phyloP scores from a whole-genome alignment of 2,888 invertebrate genomes.

The Antitype chi region DNA sequence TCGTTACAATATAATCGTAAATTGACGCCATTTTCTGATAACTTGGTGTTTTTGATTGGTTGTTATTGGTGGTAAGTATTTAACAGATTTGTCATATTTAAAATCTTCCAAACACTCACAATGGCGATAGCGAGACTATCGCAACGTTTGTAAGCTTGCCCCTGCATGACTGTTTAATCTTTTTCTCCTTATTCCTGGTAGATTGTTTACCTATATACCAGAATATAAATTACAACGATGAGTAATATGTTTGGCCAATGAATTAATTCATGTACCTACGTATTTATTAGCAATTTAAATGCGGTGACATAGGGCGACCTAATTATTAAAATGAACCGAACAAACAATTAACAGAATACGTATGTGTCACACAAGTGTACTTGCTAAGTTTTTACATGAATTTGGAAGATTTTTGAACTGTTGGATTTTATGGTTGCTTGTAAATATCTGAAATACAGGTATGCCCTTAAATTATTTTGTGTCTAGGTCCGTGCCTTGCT shows the following conservation, averaged over 20 bases:
- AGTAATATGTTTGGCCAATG: constrained; percentile 17
- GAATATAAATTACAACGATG: constrained; percentile 22
- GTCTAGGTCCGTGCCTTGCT: neutral
- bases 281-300: constrained; percentile 55
- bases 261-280: constrained; percentile 27
- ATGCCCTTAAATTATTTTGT: neutral
- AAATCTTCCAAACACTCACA: no score
- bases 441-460: neutral
- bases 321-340: constrained; percentile 40
- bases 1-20: constrained; percentile 23
- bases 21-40: neutral
- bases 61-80: no score
- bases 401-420: neutral
- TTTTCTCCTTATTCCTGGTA: neutral
- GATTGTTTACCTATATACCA: neutral
- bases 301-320: constrained; percentile 49
- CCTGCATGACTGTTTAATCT: neutral
- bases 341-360: constrained; percentile 41
- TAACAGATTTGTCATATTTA: no score
- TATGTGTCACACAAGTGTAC: neutral
- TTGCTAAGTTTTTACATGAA: neutral
- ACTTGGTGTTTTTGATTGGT: neutral
- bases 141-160: no score
- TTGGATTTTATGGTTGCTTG: neutral
- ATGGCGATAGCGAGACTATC: no score